Evolutionary conservation across 2,113 vertebrate genomes (phyloP).

Genomic region (Podarcis muralis): DNA sequence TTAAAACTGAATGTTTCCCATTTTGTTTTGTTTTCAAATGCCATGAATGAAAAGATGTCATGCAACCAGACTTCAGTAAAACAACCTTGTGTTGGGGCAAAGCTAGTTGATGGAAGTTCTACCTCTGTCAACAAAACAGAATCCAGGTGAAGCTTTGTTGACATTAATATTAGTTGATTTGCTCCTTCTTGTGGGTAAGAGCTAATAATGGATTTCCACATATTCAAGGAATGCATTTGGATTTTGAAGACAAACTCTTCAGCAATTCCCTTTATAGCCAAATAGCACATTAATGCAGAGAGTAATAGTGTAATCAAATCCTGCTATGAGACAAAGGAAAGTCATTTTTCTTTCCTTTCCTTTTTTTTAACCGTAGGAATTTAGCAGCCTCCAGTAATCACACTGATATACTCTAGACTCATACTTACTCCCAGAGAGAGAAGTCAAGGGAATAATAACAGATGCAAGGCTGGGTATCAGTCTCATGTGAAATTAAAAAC

Average conservation of each 20-base stretch:
- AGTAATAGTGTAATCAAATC: constrained; percentile 59
- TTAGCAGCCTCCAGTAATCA: constrained; percentile 63
- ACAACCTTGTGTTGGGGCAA: neutral
- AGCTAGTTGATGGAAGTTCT: neutral
- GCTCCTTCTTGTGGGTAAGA: constrained; percentile 28
- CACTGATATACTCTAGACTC: constrained; percentile 57
- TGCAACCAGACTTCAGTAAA: neutral
- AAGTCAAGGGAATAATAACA: constrained; percentile 68
- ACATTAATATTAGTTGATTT: constrained; percentile 33
- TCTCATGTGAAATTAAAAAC: constrained; percentile 74
- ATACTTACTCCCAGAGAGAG: constrained; percentile 53
- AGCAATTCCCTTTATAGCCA: constrained; percentile 54
- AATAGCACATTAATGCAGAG: constrained; percentile 54
- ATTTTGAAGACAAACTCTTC: constrained; percentile 42
- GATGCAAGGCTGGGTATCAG: constrained; percentile 70
- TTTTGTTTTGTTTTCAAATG: constrained; percentile 4
- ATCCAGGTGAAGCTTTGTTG: constrained; percentile 28
- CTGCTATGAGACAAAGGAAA: constrained; percentile 42
- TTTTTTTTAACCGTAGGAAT: constrained; percentile 44
- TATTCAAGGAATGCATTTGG: constrained; percentile 30
- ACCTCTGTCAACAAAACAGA: neutral
- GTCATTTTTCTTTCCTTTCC: constrained; percentile 27
- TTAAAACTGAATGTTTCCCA: neutral
- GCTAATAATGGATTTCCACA: constrained; percentile 40
- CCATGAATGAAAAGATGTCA: neutral